These are phyloP conservation scores for Vulpes ferrilata DNA, from an alignment of 2,113 vertebrate species.

Conservation along the genomic window DNA sequence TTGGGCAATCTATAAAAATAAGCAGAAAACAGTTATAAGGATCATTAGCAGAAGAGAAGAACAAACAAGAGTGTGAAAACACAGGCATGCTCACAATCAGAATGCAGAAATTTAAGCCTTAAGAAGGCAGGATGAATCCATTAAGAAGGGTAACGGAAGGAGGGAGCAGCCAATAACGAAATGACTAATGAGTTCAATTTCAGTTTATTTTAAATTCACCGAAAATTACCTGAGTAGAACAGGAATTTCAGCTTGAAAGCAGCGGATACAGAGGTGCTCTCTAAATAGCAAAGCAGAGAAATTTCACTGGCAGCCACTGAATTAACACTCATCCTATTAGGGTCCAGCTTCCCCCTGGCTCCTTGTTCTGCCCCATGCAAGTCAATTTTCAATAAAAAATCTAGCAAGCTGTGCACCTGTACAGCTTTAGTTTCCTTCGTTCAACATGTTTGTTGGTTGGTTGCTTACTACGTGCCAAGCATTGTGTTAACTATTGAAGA, in stretches of 20 bases:
- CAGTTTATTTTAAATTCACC: not conserved
- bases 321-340: not conserved
- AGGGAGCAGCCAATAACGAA: not conserved
- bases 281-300: not conserved
- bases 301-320: not conserved
- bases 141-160: not conserved
- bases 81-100: not conserved
- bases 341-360: not conserved
- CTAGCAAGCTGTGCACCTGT: not conserved
- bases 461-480: not conserved
- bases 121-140: not conserved
- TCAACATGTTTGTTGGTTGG: not conserved
- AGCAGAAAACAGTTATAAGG: not conserved
- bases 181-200: not conserved
- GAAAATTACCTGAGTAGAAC: not conserved
- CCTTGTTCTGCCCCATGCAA: not conserved
- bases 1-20: not conserved
- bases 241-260: not conserved
- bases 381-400: not conserved
- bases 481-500: not conserved
- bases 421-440: not conserved
- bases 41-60: not conserved
- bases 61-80: not conserved
- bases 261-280: not conserved
- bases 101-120: not conserved